A percentile compares a stretch with the other conserved stretches of the same genome.
Conservation (phyloP, 1,140 invertebrate species). For the Planococcus citri region DNA sequence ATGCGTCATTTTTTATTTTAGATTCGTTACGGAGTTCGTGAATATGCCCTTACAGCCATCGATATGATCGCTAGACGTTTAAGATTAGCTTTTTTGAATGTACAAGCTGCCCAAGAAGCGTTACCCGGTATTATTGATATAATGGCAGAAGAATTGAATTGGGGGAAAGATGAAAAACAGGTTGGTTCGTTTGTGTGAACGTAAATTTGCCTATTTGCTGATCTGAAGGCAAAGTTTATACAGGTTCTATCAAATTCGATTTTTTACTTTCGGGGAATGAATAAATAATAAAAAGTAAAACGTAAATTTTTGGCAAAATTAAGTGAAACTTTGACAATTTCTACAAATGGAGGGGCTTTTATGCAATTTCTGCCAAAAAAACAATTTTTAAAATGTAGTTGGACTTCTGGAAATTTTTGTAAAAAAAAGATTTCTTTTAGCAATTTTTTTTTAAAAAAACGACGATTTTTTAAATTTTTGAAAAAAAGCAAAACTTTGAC, state of each 20-base stretch:
- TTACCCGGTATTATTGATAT: conserved; percentile 84
- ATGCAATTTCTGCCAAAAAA: background rate
- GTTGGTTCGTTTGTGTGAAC: conserved; percentile 33
- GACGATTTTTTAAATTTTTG: background rate
- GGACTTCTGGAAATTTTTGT: too few relatives aligned
- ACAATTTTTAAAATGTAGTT: background rate
- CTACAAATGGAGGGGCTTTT: too few relatives aligned
- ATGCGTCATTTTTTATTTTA: conserved; percentile 31
- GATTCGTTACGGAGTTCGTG: conserved; percentile 78
- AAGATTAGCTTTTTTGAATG: conserved; percentile 89
- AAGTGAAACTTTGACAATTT: too few relatives aligned
- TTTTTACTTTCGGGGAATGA: background rate
- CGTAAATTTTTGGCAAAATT: too few relatives aligned
- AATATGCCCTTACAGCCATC: conserved; percentile 92
- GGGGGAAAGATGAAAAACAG: conserved; percentile 71
- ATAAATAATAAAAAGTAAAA: background rate
- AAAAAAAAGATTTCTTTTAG: too few relatives aligned
- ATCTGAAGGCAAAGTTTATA: conserved; percentile 13
- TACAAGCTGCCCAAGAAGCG: conserved; percentile 90
- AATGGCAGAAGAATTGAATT: conserved; percentile 91
- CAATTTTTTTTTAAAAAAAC: background rate
- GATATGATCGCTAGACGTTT: conserved; percentile 92
- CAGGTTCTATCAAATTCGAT: background rate
- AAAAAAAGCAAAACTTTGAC: too few relatives aligned
- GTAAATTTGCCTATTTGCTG: background rate